These are phyloP conservation scores for Genyomyrus donnyi DNA, from an alignment of 2,113 vertebrate genomes.

Conservation along the genomic window DNA sequence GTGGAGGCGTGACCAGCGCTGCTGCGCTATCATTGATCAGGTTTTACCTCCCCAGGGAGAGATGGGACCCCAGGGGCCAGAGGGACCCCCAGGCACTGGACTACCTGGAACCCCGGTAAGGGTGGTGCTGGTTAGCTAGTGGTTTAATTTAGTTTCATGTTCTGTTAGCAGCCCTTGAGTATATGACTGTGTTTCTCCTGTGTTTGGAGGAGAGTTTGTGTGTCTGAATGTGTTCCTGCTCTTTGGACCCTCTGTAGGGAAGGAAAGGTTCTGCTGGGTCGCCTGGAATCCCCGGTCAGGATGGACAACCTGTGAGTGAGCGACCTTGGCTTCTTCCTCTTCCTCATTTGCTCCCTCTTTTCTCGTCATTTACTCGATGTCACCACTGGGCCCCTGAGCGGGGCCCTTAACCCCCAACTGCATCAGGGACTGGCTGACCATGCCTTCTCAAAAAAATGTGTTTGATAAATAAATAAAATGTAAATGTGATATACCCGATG, in stretches of 20 bases:
- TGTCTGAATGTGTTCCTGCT: background rate
- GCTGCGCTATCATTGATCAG: background rate
- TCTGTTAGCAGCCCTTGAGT: background rate
- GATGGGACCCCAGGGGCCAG: slow-evolving; percentile 63
- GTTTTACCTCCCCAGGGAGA: slow-evolving; percentile 50
- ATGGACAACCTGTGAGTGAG: slow-evolving; percentile 55
- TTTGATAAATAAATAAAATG: background rate
- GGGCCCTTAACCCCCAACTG: background rate
- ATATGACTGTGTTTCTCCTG: background rate
- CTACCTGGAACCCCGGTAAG: slow-evolving; percentile 67
- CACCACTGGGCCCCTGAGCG: background rate
- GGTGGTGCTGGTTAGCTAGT: background rate
- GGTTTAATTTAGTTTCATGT: background rate
- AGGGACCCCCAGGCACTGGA: slow-evolving; percentile 61
- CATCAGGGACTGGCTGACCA: background rate
- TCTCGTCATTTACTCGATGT: background rate
- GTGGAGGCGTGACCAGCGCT: background rate
- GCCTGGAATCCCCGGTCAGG: slow-evolving; percentile 49
- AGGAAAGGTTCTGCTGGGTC: slow-evolving; percentile 58
- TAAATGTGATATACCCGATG: background rate
- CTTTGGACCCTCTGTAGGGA: slow-evolving; percentile 48
- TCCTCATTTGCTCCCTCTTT: background rate
- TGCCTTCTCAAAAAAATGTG: background rate
- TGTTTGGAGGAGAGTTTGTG: background rate
- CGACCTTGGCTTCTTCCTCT: background rate